A percentile compares a stretch with the other conserved stretches of the same genome.
phyloP scores from a whole-genome alignment of 2,888 invertebrate genomes.

The Prenolepis imparis region DNA sequence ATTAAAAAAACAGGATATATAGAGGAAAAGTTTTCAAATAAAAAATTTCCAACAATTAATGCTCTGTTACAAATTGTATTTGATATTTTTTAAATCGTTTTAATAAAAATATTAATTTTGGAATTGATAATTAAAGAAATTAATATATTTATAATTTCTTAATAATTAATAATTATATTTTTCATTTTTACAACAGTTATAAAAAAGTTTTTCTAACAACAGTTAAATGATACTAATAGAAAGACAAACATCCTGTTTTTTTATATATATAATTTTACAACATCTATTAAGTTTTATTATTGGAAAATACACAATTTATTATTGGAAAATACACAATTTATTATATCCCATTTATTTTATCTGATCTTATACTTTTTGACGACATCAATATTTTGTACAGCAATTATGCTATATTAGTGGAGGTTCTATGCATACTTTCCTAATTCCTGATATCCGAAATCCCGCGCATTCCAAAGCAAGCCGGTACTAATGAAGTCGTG shows the following conservation, averaged over 20 bases:
- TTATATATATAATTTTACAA: not conserved
- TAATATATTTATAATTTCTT: not conserved
- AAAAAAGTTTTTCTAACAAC: not conserved
- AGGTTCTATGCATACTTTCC: conserved; percentile 33
- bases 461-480: conserved; percentile 78
- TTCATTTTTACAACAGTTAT: not conserved
- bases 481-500: conserved; percentile 82
- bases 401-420: not conserved
- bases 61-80: not conserved
- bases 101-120: not conserved
- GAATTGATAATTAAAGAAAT: not conserved
- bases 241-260: not conserved
- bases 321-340: not conserved
- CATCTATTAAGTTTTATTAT: not conserved
- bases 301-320: not conserved
- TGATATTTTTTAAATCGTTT: not conserved
- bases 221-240: not conserved
- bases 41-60: conserved; percentile 1
- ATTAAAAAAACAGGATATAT: not conserved
- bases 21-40: not conserved
- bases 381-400: not conserved
- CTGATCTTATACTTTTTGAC: not conserved
- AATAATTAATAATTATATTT: no score
- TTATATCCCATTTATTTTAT: not conserved
- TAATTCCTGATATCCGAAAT: conserved; percentile 42